phyloP scores from a whole-genome alignment of 2,888 invertebrate genomes.

The Stenichneumon culpator region DNA sequence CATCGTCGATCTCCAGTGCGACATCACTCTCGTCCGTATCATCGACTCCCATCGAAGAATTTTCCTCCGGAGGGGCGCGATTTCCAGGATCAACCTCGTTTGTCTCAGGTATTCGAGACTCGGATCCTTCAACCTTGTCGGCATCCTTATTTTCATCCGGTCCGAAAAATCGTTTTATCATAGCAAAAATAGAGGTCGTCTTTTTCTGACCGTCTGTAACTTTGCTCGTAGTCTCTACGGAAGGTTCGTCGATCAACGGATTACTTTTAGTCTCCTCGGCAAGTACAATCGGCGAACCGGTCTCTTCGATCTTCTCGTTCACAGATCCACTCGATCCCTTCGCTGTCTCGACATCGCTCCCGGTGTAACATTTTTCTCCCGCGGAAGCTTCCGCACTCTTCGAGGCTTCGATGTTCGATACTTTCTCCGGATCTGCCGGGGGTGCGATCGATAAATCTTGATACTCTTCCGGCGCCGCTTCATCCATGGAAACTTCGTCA shows the following conservation, averaged over 20 bases:
- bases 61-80: too few species aligned
- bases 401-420: background rate
- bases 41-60: too few species aligned
- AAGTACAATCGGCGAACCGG: background rate
- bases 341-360: too few species aligned
- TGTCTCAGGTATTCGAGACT: background rate
- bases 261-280: background rate
- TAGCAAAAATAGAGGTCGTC: background rate
- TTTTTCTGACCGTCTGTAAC: background rate
- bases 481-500: background rate
- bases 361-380: background rate
- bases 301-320: background rate
- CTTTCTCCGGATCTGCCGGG: background rate
- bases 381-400: background rate
- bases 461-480: background rate
- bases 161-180: background rate
- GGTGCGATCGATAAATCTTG: background rate
- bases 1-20: too few species aligned
- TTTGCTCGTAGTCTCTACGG: background rate
- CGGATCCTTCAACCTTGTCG: background rate
- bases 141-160: background rate
- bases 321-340: too few species aligned
- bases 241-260: too few species aligned
- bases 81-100: too few species aligned
- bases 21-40: too few species aligned